A percentile compares a stretch with the other conserved stretches of the same genome.
These are phyloP conservation scores for Drosophila greeni DNA, from an alignment of 2,888 invertebrate species.

Conservation along the genomic window DNA sequence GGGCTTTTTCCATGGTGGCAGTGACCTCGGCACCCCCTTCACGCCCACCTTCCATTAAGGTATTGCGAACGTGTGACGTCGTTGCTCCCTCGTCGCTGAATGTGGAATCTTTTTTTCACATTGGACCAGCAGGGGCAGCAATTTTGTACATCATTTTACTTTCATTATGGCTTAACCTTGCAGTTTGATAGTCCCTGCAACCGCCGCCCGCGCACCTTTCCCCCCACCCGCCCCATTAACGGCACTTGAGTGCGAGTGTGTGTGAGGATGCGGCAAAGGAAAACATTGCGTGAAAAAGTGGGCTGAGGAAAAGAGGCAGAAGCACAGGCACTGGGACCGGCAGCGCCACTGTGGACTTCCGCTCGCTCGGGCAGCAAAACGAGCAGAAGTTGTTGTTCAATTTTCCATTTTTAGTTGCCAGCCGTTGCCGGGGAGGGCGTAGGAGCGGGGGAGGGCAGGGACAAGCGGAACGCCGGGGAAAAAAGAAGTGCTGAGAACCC, in stretches of 20 bases:
- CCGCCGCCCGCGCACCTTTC: neutral
- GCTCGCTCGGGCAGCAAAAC: constrained; percentile 76
- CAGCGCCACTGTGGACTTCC: constrained; percentile 56
- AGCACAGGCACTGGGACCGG: constrained; percentile 21
- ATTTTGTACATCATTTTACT: constrained; percentile 72
- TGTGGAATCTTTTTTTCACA: constrained; percentile 23
- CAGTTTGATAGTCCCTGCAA: constrained; percentile 53
- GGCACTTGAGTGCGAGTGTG: constrained; percentile 9
- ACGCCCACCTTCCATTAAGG: neutral
- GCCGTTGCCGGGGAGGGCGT: constrained; percentile 26
- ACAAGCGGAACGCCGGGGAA: constrained; percentile 24
- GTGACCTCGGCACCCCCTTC: constrained; percentile 21
- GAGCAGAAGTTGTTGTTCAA: constrained; percentile 77
- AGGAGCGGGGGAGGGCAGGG: constrained; percentile 2
- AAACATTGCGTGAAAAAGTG: constrained; percentile 44
- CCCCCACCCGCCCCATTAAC: neutral
- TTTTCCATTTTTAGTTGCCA: constrained; percentile 72
- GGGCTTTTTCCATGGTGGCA: neutral
- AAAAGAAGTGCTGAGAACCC: constrained; percentile 40
- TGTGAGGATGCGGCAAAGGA: constrained; percentile 30
- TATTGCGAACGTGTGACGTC: constrained; percentile 25
- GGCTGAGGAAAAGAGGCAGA: constrained; percentile 18
- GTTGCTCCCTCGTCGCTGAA: neutral
- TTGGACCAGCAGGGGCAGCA: constrained; percentile 44
- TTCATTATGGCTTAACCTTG: constrained; percentile 75